These are phyloP conservation scores for Cranoglanis bouderius DNA, from an alignment of 2,113 vertebrate species.

Conservation along the genomic window DNA sequence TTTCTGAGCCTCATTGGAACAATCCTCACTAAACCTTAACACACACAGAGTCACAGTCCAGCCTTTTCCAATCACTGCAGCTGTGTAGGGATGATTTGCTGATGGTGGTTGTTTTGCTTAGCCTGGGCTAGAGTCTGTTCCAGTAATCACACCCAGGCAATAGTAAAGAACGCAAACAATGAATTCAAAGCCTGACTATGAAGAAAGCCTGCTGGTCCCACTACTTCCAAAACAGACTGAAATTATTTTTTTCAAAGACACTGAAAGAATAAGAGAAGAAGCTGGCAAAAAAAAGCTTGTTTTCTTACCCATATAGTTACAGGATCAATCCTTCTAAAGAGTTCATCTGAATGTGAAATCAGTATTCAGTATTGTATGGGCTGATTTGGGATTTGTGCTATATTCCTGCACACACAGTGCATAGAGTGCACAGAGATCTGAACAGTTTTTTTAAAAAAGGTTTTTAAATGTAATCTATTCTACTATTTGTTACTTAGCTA, in stretches of 20 bases:
- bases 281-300: neutral
- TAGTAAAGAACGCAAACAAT: constrained; percentile 40
- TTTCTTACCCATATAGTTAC: neutral
- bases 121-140: constrained; percentile 23
- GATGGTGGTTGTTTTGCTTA: constrained; percentile 61
- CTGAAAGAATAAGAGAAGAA: neutral
- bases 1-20: neutral
- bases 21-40: constrained; percentile 35
- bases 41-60: constrained; percentile 43
- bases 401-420: neutral
- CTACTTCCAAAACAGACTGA: neutral
- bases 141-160: constrained; percentile 25
- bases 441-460: neutral
- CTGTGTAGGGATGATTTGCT: constrained; percentile 51
- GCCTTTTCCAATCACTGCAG: constrained; percentile 27
- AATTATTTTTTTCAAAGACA: neutral
- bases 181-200: constrained; percentile 31
- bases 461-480: neutral
- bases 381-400: neutral
- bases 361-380: neutral
- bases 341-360: neutral
- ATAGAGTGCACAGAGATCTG: too few species aligned
- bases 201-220: neutral
- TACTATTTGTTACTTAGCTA: neutral
- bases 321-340: neutral